Conservation (phyloP, 2,797 vertebrate genomes). For the Gallirallus australis region DNA sequence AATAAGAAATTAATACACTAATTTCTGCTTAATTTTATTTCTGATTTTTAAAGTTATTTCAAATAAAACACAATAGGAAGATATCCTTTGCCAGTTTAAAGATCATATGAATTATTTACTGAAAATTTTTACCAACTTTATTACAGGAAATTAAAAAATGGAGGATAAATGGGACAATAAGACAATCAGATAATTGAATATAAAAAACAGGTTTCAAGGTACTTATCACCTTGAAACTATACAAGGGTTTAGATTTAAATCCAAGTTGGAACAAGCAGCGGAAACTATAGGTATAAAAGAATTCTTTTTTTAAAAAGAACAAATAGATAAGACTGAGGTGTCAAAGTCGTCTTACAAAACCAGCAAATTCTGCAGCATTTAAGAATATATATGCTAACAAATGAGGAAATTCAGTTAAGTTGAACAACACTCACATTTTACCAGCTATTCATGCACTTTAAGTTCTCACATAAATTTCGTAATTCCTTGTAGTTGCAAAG, state of each 20-base stretch:
- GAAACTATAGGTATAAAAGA: not conserved
- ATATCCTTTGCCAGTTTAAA: not conserved
- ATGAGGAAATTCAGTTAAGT: not conserved
- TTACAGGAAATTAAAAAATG: not conserved
- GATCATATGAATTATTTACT: not conserved
- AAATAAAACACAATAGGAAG: not conserved
- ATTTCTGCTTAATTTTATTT: not conserved
- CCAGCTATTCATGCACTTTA: not conserved
- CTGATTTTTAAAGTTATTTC: not conserved
- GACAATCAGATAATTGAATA: not conserved
- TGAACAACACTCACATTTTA: accelerated
- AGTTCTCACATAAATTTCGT: not conserved
- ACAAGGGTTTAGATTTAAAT: not conserved
- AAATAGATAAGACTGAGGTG: not conserved
- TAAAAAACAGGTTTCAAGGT: not conserved
- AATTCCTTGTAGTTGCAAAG: not conserved
- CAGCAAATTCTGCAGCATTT: not conserved
- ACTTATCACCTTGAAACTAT: not conserved
- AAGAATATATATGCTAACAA: not conserved
- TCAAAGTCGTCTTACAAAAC: not conserved
- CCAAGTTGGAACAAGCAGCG: not conserved
- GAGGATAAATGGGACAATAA: not conserved
- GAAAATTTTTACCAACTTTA: not conserved
- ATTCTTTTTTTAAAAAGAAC: too few species aligned
- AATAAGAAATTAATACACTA: not conserved